Percentiles rank a stretch among this genome's conserved stretches.
Conservation (phyloP, 2,888 invertebrate genomes). For the Caenorhabditis sp. region DNA sequence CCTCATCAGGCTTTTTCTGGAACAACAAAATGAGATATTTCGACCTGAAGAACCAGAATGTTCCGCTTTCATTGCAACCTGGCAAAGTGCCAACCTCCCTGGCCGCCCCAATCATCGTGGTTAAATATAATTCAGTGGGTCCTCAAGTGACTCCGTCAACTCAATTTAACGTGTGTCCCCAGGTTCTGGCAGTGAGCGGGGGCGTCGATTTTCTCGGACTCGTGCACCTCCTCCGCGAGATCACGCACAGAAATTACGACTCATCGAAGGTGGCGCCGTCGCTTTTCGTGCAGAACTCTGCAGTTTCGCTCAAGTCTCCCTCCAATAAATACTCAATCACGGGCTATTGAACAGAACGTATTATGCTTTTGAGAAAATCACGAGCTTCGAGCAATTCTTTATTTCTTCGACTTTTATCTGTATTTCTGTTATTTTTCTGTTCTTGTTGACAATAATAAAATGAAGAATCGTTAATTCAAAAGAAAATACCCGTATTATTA, state of each 20-base stretch:
- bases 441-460: slow-evolving; percentile 8
- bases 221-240: slow-evolving; percentile 42
- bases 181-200: slow-evolving; percentile 38
- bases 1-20: slow-evolving; percentile 38
- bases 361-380: not conserved
- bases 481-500: no score
- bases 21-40: slow-evolving; percentile 52
- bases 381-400: no score
- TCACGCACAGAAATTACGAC: slow-evolving; percentile 54
- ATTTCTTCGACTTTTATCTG: not conserved
- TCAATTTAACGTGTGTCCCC: not conserved
- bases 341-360: slow-evolving; percentile 44
- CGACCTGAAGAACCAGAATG: slow-evolving; percentile 30
- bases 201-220: slow-evolving; percentile 28
- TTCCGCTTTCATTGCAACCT: slow-evolving; percentile 51
- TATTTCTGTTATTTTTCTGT: slow-evolving; percentile 13
- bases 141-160: not conserved
- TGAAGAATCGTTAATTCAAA: not conserved
- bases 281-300: slow-evolving; percentile 45
- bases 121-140: slow-evolving; percentile 36
- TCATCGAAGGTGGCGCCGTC: slow-evolving; percentile 43
- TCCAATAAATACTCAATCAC: slow-evolving; percentile 45
- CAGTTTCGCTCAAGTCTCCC: slow-evolving; percentile 34
- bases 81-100: slow-evolving; percentile 53
- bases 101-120: slow-evolving; percentile 48